A percentile compares a stretch with the other conserved stretches of the same genome.
phyloP scores from a whole-genome alignment of 2,113 vertebrate species.

The Sorex araneus region DNA sequence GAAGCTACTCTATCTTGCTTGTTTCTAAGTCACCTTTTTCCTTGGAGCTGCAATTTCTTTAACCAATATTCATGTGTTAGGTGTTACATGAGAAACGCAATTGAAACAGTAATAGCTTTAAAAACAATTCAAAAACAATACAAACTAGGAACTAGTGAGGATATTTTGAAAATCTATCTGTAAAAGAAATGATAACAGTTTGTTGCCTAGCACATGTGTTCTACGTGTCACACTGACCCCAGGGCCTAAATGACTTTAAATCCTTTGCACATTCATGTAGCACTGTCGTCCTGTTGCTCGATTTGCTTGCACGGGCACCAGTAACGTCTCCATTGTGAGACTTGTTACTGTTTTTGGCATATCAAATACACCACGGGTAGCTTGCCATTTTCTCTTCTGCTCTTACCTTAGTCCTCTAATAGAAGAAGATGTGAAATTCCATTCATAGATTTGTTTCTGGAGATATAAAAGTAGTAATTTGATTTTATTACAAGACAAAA shows the following conservation, averaged over 20 bases:
- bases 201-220: background rate
- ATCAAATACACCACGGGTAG: too few species aligned
- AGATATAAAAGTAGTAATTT: conserved; percentile 77
- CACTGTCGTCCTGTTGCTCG: too few species aligned
- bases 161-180: conserved; percentile 48
- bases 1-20: conserved; percentile 21
- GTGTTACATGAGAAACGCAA: conserved; percentile 28
- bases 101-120: background rate
- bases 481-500: conserved; percentile 55
- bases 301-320: too few species aligned
- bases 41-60: background rate
- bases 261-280: background rate
- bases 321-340: too few species aligned
- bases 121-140: conserved; percentile 17
- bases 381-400: conserved; percentile 72
- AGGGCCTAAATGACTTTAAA: conserved; percentile 2
- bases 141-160: conserved; percentile 14
- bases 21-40: conserved; percentile 39
- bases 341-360: too few species aligned
- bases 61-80: conserved; percentile 4
- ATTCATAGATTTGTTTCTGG: conserved; percentile 96
- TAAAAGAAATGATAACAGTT: conserved; percentile 25
- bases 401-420: conserved; percentile 97
- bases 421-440: conserved; percentile 96
- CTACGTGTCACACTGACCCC: background rate